phyloP scores from a whole-genome alignment of 2,888 invertebrate genomes.

The Sipha maydis region DNA sequence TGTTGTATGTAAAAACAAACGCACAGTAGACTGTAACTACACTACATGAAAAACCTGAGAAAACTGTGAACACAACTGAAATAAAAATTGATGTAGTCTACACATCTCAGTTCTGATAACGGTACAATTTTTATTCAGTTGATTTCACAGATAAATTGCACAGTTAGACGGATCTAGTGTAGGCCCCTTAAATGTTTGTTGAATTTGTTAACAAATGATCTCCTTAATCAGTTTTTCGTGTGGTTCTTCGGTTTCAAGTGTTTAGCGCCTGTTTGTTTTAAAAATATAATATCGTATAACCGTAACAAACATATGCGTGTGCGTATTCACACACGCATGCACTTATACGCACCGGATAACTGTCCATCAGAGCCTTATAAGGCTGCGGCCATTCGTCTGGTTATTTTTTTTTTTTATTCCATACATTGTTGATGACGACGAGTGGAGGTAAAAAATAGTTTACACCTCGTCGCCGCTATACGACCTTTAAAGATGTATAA shows the following conservation, averaged over 20 bases:
- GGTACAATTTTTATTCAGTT: too few relatives aligned
- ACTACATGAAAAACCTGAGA: too few relatives aligned
- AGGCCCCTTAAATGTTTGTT: not conserved
- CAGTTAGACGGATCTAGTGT: too few relatives aligned
- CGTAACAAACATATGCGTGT: conserved; percentile 22
- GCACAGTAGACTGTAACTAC: too few relatives aligned
- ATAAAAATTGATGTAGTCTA: too few relatives aligned
- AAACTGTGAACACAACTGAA: too few relatives aligned
- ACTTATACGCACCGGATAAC: conserved; percentile 43
- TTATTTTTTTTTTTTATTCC: conserved; percentile 38
- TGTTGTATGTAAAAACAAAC: too few relatives aligned
- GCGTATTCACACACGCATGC: not conserved
- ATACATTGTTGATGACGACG: conserved; percentile 22
- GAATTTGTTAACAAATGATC: not conserved
- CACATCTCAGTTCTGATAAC: too few relatives aligned
- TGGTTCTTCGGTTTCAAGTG: not conserved
- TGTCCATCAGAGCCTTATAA: conserved; percentile 60
- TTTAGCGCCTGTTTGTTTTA: not conserved
- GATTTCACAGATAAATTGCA: too few relatives aligned
- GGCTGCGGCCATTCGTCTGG: conserved; percentile 40
- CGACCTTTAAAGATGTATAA: conserved; percentile 14
- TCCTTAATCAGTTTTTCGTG: not conserved
- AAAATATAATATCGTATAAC: conserved; percentile 26
- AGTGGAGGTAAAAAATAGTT: conserved; percentile 48
- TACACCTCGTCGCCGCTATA: conserved; percentile 32